Conservation (phyloP, 2,888 invertebrate species). For the Zaprionus bogoriensis region DNA sequence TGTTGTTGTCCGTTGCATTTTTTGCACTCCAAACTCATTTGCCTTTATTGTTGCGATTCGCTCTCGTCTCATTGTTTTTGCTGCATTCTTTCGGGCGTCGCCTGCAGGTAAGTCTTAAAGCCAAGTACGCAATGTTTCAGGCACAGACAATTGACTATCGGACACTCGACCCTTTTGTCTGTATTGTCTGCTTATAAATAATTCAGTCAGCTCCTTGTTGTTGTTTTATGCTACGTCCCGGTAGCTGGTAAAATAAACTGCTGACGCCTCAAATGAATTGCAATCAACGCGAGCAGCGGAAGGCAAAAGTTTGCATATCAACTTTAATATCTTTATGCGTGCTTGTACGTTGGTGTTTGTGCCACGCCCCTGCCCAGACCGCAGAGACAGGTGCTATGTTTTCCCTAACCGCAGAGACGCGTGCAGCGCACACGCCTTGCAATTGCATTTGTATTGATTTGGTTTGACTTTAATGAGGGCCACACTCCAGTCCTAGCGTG, state of each 20-base stretch:
- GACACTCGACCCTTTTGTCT: not conserved
- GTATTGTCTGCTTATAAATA: slow-evolving; percentile 35
- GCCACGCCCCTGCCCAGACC: not conserved
- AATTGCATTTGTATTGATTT: slow-evolving; percentile 53
- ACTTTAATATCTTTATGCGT: slow-evolving; percentile 38
- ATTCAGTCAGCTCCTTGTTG: slow-evolving; percentile 34
- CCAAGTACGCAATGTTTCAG: no score
- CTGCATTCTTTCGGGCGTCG: slow-evolving; percentile 10
- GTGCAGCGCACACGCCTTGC: not conserved
- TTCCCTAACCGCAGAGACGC: not conserved
- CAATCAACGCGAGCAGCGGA: slow-evolving; percentile 5
- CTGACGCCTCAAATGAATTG: slow-evolving; percentile 46
- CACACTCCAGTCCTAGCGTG: not conserved
- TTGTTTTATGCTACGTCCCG: slow-evolving; percentile 5
- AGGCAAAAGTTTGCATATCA: slow-evolving; percentile 45
- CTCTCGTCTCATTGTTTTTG: slow-evolving; percentile 16
- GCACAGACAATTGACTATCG: not conserved
- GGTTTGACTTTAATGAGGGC: slow-evolving; percentile 28
- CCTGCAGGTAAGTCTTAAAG: no score
- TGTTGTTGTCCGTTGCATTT: slow-evolving; percentile 6
- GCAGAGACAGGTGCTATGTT: no score
- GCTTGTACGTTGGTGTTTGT: no score
- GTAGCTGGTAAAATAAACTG: slow-evolving; percentile 23
- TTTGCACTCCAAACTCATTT: slow-evolving; percentile 39
- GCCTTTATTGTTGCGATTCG: slow-evolving; percentile 31